Percentiles rank a stretch among this genome's conserved stretches.
Evolutionary conservation across 2,797 vertebrate genomes (phyloP).

Genomic region (Spondyliosoma cantharus): DNA sequence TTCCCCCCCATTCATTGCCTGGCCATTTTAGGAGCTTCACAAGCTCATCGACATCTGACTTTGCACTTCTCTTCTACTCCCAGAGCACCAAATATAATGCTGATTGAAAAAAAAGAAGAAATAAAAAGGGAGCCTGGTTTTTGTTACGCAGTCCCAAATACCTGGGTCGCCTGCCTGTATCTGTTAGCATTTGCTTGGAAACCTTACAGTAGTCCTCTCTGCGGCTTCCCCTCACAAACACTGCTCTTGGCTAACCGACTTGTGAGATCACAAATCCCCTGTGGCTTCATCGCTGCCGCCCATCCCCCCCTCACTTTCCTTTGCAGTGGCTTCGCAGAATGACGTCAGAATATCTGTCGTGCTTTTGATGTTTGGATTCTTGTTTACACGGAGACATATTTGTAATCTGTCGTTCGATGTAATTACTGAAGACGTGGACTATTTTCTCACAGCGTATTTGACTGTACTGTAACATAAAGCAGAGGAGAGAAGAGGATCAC

Average conservation of each 20-base stretch:
- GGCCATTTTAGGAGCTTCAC: neutral
- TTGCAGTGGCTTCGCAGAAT: constrained; percentile 66
- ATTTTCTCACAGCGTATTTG: constrained; percentile 1
- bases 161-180: constrained; percentile 20
- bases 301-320: constrained; percentile 36
- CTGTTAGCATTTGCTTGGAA: constrained; percentile 62
- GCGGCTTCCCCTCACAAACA: constrained; percentile 67
- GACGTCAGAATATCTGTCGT: constrained; percentile 57
- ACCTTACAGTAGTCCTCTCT: constrained; percentile 60
- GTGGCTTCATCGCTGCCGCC: constrained; percentile 67
- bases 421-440: constrained; percentile 13
- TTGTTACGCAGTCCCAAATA: constrained; percentile 17
- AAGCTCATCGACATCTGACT: constrained; percentile 6
- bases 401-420: constrained; percentile 17
- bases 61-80: neutral
- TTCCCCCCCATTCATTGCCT: neutral
- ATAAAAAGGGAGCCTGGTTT: neutral
- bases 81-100: neutral
- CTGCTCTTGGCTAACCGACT: constrained; percentile 62
- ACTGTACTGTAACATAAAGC: neutral
- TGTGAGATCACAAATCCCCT: constrained; percentile 69
- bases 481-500: constrained; percentile 3
- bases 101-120: too few relatives aligned
- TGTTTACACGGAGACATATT: constrained; percentile 40
- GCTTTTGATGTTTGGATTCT: constrained; percentile 38